A percentile compares a stretch with the other conserved stretches of the same genome.
Conservation (phyloP, 2,797 vertebrate genomes). For the Strix occidentalis region DNA sequence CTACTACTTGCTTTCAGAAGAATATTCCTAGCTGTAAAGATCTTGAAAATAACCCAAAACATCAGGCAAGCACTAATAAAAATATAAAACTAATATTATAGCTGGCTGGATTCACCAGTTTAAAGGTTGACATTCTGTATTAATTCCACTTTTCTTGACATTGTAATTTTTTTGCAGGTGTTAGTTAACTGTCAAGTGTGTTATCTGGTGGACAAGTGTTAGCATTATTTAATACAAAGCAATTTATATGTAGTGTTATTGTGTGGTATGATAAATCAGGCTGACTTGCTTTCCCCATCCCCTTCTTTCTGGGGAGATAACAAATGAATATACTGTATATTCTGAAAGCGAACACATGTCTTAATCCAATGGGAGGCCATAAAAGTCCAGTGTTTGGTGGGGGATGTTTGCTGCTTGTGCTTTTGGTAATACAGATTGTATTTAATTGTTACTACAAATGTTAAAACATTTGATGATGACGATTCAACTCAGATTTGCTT, state of each 20-base stretch:
- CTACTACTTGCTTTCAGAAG: not conserved
- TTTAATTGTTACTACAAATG: not conserved
- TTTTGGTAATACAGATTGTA: not conserved
- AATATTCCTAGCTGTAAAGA: not conserved
- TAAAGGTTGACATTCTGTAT: not conserved
- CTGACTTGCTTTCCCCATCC: not conserved
- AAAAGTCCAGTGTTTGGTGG: not conserved
- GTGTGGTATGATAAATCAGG: not conserved
- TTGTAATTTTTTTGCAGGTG: not conserved
- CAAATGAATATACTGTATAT: not conserved
- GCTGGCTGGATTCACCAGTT: too few species aligned
- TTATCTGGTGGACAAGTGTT: not conserved
- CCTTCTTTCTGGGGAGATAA: not conserved
- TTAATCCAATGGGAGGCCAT: rapidly evolving
- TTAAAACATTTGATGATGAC: not conserved
- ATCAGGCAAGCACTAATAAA: not conserved
- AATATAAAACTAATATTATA: not conserved
- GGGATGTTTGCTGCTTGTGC: not conserved
- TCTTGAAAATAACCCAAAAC: not conserved
- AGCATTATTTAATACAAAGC: not conserved
- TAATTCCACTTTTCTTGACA: conserved; percentile 13
- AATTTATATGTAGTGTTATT: not conserved
- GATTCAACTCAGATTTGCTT: not conserved
- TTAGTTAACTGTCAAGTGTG: not conserved
- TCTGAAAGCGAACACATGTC: not conserved